Conservation (phyloP, 2,888 invertebrate genomes). For the Tinea pellionella region DNA sequence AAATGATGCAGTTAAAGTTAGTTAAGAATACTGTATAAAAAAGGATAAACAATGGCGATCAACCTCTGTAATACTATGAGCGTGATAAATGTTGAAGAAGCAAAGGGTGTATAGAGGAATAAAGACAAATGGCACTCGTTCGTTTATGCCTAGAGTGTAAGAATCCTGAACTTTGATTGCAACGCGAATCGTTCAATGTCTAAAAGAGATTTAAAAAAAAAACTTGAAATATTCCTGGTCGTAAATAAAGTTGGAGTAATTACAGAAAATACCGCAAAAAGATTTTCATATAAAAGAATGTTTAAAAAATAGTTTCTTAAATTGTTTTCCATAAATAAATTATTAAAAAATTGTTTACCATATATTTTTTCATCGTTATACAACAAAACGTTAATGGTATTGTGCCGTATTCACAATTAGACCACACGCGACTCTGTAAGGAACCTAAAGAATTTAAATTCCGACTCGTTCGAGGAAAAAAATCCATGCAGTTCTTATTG, state of each 20-base stretch:
- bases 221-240: not conserved
- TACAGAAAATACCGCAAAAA: not conserved
- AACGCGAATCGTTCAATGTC: not conserved
- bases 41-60: no score
- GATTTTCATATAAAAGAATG: not conserved
- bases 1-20: no score
- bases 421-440: constrained; percentile 63
- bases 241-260: not conserved
- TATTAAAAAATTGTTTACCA: constrained; percentile 1
- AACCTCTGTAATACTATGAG: not conserved
- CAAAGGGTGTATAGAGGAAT: not conserved
- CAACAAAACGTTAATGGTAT: constrained; percentile 33
- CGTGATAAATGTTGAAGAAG: constrained; percentile 3
- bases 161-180: constrained; percentile 2
- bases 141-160: not conserved
- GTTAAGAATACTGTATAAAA: no score
- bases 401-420: constrained; percentile 52
- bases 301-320: not conserved
- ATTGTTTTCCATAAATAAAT: constrained; percentile 7
- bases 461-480: constrained; percentile 49
- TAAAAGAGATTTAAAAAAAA: not conserved
- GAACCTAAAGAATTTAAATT: constrained; percentile 59
- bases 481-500: constrained; percentile 48
- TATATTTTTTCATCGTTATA: constrained; percentile 24
- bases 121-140: constrained; percentile 2